Percentiles rank a stretch among this genome's conserved stretches.
These are phyloP conservation scores for Autographa pulchrina DNA, from an alignment of 2,888 invertebrate genomes.

Conservation along the genomic window DNA sequence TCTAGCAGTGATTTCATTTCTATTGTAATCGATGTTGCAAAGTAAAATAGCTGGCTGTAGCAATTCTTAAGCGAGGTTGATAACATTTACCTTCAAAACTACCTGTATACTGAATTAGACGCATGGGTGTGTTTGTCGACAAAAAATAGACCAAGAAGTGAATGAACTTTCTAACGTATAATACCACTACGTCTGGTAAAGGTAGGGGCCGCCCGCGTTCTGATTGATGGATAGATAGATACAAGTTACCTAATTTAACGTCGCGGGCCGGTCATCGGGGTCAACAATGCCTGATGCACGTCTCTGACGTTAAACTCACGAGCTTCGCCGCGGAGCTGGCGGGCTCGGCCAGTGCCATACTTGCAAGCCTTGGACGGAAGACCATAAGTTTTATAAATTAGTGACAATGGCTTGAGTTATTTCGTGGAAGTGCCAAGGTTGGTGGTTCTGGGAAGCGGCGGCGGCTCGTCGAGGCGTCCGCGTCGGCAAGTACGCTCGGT, in stretches of 20 bases:
- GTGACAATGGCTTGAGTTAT: conserved; percentile 87
- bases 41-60: conserved; percentile 10
- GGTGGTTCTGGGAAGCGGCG: conserved; percentile 85
- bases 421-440: conserved; percentile 87
- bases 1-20: neutral
- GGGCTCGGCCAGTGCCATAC: conserved; percentile 56
- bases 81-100: conserved; percentile 44
- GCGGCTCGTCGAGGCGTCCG: conserved; percentile 65
- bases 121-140: conserved; percentile 58
- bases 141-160: conserved; percentile 79
- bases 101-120: conserved; percentile 44
- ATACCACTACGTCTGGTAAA: conserved; percentile 67
- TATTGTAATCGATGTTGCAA: conserved; percentile 19
- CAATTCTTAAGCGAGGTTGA: conserved; percentile 36
- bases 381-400: conserved; percentile 87
- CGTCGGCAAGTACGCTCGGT: conserved; percentile 67
- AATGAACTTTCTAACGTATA: conserved; percentile 79
- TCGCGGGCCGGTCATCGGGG: conserved; percentile 66
- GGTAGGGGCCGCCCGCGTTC: conserved; percentile 65
- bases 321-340: conserved; percentile 59
- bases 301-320: conserved; percentile 62
- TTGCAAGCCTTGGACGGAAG: conserved; percentile 78
- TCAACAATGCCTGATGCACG: conserved; percentile 69
- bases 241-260: conserved; percentile 69
- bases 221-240: conserved; percentile 77